Evolutionary conservation across 2,797 vertebrate species (phyloP), one percentile per base, ranked within the genome.

Genomic region (Paedocypris micromegethes): DNA sequence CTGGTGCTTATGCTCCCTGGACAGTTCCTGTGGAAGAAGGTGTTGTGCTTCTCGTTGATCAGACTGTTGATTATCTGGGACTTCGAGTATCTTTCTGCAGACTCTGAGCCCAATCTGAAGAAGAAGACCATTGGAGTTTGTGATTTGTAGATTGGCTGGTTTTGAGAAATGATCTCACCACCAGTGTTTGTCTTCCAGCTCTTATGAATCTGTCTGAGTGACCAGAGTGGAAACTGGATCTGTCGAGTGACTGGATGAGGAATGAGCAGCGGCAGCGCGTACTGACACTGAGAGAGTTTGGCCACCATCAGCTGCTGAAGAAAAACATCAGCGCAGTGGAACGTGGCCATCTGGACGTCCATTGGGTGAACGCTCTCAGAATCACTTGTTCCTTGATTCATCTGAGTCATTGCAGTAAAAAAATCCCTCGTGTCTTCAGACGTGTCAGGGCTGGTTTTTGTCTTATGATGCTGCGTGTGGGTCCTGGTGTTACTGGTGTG

Each of bases 201-300:
- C 72, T 85, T 88, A 0, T 0, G 80, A 47, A 86, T 79, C 62
- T 81, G 77, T 59, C 76, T 75, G 8, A 85, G 79, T 5, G 81
- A 85, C 87, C 86, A 90, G 38, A 90, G 75, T 53, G 80, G 83
- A 60, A 84, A 88, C 42, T 89, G 83, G 9, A 87, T 80, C 6
- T 63, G 42, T 23, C 61, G 62, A 38, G 73, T 81, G 53, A 80
- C 65, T 0, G 86, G 87, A 53, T 85, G 75, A 37, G 87, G 90
- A 38, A 92, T 83, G 58, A 91, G 72, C 38, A 92, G 76, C 38
- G 90, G 90, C 4, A 93, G 78, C 0, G 88, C 89, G 7, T 88
- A 90, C 74, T 90, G 90, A 78, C 89, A 75, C 45, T 75, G 69
- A 3, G 70, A 79, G 3, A 89, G 78, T 49, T 88, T 88, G 5